Evolutionary conservation across 2,797 vertebrate species (phyloP).

Genomic region (Chiloscyllium punctatum): DNA sequence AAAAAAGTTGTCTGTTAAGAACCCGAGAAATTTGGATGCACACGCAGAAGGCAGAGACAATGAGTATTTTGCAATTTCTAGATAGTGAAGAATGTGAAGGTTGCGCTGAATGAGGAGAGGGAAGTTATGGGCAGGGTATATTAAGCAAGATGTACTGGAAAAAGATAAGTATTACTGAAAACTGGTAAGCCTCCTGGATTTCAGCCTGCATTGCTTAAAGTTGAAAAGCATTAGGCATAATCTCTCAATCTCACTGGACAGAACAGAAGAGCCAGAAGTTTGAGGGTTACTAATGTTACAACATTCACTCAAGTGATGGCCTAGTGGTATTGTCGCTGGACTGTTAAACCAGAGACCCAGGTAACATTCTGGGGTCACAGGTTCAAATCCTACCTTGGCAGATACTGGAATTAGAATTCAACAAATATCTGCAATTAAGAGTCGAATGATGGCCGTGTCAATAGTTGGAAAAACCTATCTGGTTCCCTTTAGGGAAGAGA

Average conservation of each 20-base stretch:
- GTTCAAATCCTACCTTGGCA: too few relatives aligned
- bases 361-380: too few relatives aligned
- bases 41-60: not conserved
- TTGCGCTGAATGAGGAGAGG: not conserved
- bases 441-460: too few relatives aligned
- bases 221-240: not conserved
- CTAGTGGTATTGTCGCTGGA: too few relatives aligned
- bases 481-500: too few relatives aligned
- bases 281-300: not conserved
- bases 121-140: not conserved
- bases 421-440: too few relatives aligned
- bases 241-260: not conserved
- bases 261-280: not conserved
- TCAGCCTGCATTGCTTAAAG: not conserved
- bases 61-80: not conserved
- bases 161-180: not conserved
- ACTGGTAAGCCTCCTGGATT: not conserved
- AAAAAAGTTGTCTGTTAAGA: not conserved
- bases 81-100: not conserved
- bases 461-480: too few relatives aligned
- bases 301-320: too few relatives aligned
- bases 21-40: not conserved
- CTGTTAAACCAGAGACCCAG: too few relatives aligned
- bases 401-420: too few relatives aligned
- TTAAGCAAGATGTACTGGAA: not conserved